Base-by-base conservation (phyloP, 1,140 invertebrate genomes). In the Andricus grossulariae region DNA sequence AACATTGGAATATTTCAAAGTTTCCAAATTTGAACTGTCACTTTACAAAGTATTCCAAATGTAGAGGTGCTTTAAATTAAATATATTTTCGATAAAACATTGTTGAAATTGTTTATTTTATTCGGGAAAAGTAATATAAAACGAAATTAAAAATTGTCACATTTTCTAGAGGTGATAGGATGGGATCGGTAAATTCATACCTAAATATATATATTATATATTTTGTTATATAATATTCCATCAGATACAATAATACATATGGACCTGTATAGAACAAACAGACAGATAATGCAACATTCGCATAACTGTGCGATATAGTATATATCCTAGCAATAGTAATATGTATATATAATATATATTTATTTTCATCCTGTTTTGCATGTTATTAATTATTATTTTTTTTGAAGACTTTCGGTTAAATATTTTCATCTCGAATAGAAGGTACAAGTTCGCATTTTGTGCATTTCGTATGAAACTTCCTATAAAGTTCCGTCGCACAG, bases 191-290 rank as follows among this genome's bases (percentile, higher is more conserved):
- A 81, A 83, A 82, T 79, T 83, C 60, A 83, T 79, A 55, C 73
- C 81, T 82, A 80, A 82, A 86, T 82, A 82, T 83, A 82, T 83
- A 74, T 83, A 79, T 80, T 82, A 85, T 85, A 83, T 86, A 85
- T 86, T 81, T 80, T 77, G 72, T 85, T 83, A 85, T 86, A 87
- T 88, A 88, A 86, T 88, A 87, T 83, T 85, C 82, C 87, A 88
- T 85, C 83, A 86, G 86, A 88, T 89, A 89, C 84, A 89, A 88
- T 88, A 85, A 88, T 88, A 89, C 84, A 88, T 85, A 85, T 88
- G 82, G 85, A 88, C 85, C 83, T 88, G 87, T 84, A 87, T 89
- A 87, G 85, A 88, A 88, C 85, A 84, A 87, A 87, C 84, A 89
- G 82, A 89, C 85, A 88, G 86, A 88, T 84, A 87, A 87, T 89